Evolutionary conservation across 2,113 vertebrate species (phyloP), one percentile per base, ranked within the genome.

Genomic region (Mionectes macconnelli): DNA sequence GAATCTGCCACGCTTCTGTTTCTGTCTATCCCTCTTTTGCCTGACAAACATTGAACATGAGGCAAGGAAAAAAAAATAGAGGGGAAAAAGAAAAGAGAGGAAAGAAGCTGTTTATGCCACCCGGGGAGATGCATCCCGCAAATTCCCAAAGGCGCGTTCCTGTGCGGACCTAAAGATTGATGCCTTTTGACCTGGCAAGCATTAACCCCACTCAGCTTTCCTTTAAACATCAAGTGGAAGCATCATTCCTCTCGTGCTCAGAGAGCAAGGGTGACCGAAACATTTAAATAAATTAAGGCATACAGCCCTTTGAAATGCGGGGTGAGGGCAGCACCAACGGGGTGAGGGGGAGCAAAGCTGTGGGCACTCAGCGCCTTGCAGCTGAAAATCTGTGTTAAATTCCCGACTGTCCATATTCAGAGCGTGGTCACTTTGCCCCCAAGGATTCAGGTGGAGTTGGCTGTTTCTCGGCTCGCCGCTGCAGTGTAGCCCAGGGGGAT

Each of bases 41-140:
- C 89, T 63, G 59, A 37, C 56, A n/a, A 83, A 66, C 33, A 10
- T 16, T 28, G 62, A 96, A 22, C 49, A 8, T 4, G 86, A 59
- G 44, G 37, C 25, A 50, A 50, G 1, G 2, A 0, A 4, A 11
- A 35, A 17, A 37, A 45, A 44, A 14, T 23, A 59, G 22, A 3
- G n/a, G 23, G 4, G 13, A 19, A 30, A 19, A 24, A 35, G 22
- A 12, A 24, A 5, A 12, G 5, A 4, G 10, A 12, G 18, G 35
- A 42, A 35, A 53, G 21, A 47, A 45, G 39, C 44, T 30, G 25
- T 15, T 90, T 14, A 2, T 42, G 44, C 35, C 35, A 4, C 18
- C 20, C 4, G 7, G 27, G 70, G 52, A 59, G 57, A 73, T 31
- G 49, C 47, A 10, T 35, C 60, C 75, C 47, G 28, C n/a, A 8